Evolutionary conservation across 2,113 vertebrate genomes (phyloP), one percentile per base, ranked within the genome.

Genomic region (Chinchilla lanigera): DNA sequence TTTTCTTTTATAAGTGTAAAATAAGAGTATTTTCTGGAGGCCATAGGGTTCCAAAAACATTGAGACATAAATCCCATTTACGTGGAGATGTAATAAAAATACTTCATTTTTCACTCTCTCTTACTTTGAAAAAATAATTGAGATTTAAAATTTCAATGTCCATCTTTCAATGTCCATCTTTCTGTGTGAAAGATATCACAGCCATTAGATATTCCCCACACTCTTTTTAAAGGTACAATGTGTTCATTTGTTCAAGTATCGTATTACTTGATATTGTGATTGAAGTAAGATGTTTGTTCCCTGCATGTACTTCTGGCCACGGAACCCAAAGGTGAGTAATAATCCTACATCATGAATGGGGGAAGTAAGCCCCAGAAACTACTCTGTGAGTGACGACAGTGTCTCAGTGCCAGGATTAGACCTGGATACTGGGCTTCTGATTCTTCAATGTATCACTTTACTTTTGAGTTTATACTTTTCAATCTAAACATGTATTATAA

Each of bases 61-160:
- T 20, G 35, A 93, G 13, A 65, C 8, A 41, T 33, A 9, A 47
- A 28, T 89, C n/a, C 41, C 78, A 28, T 12, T 73, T 47, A 84
- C 20, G 33, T 93, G 8, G 28, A 90, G 4, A 82, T 75, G 63
- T 1, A 91, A 47, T 69, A 11, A 56, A 87, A 78, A 73, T 58
- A 17, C 91, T 94, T 94, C 7, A 77, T 92, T 78, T 96, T 94
- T 17, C 7, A 67, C 17, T 56, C 20, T 91, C 33, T 50, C 52
- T 83, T 4, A 65, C 60, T 78, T 38, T 65, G 41, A 73, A 14
- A 78, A 69, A 67, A 92, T 77, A 88, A 71, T 58, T 58, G 24
- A 77, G 38, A 22, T 92, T 97, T 71, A 8, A 93, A 80, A 41
- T 89, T 93, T 88, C 8, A 86, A 63, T 67, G 16, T 44, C 60